Evolutionary conservation across 2,113 vertebrate species (phyloP).

Genomic region (Rhinichthys klamathensis): DNA sequence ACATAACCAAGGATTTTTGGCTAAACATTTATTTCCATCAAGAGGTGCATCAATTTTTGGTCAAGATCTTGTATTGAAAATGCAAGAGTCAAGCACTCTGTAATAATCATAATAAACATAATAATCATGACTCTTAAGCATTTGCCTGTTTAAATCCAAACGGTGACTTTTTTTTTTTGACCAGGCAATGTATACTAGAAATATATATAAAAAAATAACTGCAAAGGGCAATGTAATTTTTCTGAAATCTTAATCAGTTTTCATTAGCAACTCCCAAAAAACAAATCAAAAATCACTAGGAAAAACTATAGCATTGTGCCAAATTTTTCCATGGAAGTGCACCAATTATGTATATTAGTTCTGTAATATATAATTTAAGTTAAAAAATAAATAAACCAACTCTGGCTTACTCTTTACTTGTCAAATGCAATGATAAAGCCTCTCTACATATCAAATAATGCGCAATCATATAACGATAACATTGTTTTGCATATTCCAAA

Average conservation of each 20-base stretch:
- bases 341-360: not conserved
- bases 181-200: not conserved
- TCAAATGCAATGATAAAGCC: not conserved
- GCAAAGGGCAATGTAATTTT: not conserved
- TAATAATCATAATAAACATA: too few relatives aligned
- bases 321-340: not conserved
- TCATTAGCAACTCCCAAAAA: not conserved
- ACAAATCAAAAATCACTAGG: not conserved
- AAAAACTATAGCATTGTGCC: not conserved
- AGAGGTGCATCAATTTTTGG: too few relatives aligned
- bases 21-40: too few relatives aligned
- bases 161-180: too few relatives aligned
- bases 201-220: not conserved
- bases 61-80: too few relatives aligned
- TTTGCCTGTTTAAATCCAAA: too few relatives aligned
- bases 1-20: too few relatives aligned
- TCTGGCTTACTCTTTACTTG: not conserved
- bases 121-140: too few relatives aligned
- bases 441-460: not conserved
- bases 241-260: not conserved
- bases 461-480: not conserved
- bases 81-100: too few relatives aligned
- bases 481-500: constrained; percentile 12
- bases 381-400: not conserved
- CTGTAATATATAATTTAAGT: constrained; percentile 7